These are phyloP conservation scores for Lepus timidus DNA, from an alignment of 2,113 vertebrate species.

Conservation along the genomic window DNA sequence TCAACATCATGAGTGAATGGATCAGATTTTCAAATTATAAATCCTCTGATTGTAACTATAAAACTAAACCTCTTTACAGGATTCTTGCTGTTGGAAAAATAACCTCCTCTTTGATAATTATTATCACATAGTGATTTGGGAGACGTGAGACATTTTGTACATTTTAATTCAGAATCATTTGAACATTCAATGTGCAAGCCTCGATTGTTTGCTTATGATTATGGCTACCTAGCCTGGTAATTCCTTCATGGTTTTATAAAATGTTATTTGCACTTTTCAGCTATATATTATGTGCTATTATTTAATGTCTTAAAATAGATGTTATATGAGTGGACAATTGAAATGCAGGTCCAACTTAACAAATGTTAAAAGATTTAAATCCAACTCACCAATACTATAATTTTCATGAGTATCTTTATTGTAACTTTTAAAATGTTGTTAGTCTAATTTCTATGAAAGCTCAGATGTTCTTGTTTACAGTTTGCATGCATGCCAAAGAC, in stretches of 20 bases:
- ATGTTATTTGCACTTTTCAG: no score
- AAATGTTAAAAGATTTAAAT: not conserved
- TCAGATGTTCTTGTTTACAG: not conserved
- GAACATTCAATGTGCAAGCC: conserved; percentile 2
- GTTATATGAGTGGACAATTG: not conserved
- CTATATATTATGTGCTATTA: not conserved
- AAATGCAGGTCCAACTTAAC: not conserved
- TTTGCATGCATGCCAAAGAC: not conserved
- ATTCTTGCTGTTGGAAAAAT: not conserved
- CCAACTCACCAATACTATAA: not conserved
- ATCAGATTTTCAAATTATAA: not conserved
- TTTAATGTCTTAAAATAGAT: not conserved
- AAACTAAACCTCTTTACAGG: conserved; percentile 8
- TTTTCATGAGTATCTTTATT: not conserved
- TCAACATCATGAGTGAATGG: not conserved
- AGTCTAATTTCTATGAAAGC: not conserved
- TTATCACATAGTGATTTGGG: not conserved
- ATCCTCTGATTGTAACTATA: not conserved
- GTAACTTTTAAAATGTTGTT: not conserved
- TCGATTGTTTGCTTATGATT: not conserved
- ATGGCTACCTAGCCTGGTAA: not conserved
- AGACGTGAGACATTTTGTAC: not conserved
- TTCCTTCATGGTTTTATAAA: not conserved
- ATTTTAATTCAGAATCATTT: conserved; percentile 7
- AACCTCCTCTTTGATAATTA: not conserved